Conservation (phyloP, 2,797 vertebrate species). For the Chaunax sp. region DNA sequence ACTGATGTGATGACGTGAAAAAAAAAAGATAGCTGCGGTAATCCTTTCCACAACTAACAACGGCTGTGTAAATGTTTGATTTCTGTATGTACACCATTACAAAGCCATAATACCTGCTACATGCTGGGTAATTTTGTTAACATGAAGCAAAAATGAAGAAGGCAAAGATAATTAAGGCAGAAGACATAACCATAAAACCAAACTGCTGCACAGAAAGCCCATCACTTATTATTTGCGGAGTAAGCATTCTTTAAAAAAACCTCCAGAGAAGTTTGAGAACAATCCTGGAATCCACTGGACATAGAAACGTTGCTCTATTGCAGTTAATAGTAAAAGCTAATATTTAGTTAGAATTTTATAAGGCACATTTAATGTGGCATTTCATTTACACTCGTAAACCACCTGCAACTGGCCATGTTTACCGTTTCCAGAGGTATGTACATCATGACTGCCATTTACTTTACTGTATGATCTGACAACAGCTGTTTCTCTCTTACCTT, state of each 20-base stretch:
- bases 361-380: background rate
- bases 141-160: background rate
- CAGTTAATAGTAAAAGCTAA: background rate
- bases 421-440: no score
- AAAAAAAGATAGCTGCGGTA: no score
- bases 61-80: background rate
- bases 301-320: background rate
- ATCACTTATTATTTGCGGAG: background rate
- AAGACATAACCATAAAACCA: background rate
- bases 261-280: background rate
- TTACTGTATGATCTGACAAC: background rate
- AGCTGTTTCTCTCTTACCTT: conserved; percentile 3
- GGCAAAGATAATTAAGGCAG: background rate
- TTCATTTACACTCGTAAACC: background rate
- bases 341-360: background rate
- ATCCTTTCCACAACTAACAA: background rate
- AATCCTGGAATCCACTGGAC: background rate
- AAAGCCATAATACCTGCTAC: background rate
- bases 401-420: background rate
- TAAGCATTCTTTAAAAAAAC: background rate
- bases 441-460: background rate
- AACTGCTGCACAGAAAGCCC: no score
- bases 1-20: background rate
- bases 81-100: background rate
- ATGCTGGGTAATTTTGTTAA: background rate